Conservation (phyloP, 1,140 invertebrate genomes). For the Zaprionus capensis region DNA sequence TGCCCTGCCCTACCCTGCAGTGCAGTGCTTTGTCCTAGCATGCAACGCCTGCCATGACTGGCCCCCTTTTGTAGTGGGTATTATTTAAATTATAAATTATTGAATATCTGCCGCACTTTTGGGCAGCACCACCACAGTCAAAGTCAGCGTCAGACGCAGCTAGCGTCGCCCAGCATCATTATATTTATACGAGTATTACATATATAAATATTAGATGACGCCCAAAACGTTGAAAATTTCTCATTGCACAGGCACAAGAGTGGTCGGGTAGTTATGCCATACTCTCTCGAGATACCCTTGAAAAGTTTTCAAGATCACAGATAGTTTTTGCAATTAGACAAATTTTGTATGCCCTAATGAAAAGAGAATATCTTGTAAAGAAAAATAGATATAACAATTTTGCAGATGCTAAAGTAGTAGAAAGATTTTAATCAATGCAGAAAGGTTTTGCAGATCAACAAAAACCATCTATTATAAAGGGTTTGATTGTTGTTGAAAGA, state of each 20-base stretch:
- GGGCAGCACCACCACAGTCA: constrained; percentile 43
- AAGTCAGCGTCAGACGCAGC: constrained; percentile 5
- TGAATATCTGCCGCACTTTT: constrained; percentile 77
- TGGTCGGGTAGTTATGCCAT: neutral
- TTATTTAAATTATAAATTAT: constrained; percentile 83
- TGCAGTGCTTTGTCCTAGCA: constrained; percentile 36
- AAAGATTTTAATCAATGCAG: too few relatives aligned
- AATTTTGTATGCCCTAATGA: neutral
- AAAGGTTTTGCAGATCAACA: too few relatives aligned
- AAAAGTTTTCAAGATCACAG: neutral
- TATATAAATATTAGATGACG: constrained; percentile 54
- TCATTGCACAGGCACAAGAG: constrained; percentile 12
- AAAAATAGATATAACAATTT: too few relatives aligned
- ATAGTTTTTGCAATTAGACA: neutral
- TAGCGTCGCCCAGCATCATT: constrained; percentile 27
- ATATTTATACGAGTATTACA: constrained; percentile 46
- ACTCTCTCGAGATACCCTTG: neutral
- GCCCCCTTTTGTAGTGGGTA: constrained; percentile 66
- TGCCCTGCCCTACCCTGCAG: constrained; percentile 20
- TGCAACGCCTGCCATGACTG: neutral
- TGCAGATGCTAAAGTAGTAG: too few relatives aligned
- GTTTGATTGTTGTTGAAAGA: too few relatives aligned
- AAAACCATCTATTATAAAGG: too few relatives aligned
- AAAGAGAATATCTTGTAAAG: neutral
- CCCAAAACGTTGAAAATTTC: constrained; percentile 25